These are phyloP conservation scores for Copsychus sechellarum DNA, from an alignment of 2,113 vertebrate species.

Conservation along the genomic window DNA sequence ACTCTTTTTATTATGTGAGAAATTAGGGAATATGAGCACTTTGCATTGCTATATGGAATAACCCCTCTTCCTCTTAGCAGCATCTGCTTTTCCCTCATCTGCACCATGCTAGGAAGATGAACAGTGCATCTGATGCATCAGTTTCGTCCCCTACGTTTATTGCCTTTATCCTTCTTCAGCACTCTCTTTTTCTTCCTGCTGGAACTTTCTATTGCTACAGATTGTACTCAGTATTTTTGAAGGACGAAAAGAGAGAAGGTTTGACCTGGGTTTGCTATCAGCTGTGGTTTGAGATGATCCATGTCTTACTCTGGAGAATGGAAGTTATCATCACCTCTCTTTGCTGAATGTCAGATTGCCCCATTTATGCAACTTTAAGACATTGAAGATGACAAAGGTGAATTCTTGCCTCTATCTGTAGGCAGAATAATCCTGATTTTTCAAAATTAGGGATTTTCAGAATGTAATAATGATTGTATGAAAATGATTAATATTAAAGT, in stretches of 20 bases:
- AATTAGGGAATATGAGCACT: not conserved
- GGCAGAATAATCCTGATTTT: not conserved
- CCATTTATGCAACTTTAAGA: not conserved
- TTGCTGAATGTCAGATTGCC: not conserved
- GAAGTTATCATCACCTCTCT: not conserved
- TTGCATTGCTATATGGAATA: not conserved
- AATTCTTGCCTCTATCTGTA: not conserved
- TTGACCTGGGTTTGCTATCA: not conserved
- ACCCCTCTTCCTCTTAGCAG: not conserved
- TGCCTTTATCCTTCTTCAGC: not conserved
- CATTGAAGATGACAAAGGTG: not conserved
- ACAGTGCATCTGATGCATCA: not conserved
- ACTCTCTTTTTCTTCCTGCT: not conserved
- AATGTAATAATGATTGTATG: not conserved
- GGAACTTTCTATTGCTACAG: not conserved
- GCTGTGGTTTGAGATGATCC: not conserved
- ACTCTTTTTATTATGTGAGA: not conserved
- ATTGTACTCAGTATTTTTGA: not conserved
- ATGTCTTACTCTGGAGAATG: not conserved
- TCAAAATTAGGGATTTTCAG: not conserved
- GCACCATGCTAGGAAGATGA: not conserved
- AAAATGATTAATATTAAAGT: not conserved
- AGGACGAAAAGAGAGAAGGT: not conserved
- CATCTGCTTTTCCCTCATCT: not conserved
- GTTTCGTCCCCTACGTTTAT: fast-evolving